phyloP scores from a whole-genome alignment of 2,797 vertebrate genomes.

The Epinephelus malabaricus region DNA sequence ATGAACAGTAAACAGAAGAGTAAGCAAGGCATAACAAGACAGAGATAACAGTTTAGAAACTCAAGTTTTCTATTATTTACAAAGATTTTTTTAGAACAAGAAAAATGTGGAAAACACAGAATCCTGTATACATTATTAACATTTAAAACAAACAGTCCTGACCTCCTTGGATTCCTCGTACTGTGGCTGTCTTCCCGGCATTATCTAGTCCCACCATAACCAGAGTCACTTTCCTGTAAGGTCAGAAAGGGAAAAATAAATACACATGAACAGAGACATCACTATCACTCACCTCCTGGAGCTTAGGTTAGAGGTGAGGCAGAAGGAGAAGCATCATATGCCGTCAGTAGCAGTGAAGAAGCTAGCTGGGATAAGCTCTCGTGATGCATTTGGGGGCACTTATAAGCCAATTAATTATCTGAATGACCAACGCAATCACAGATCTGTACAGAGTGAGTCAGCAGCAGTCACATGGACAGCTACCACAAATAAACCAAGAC shows the following conservation, averaged over 20 bases:
- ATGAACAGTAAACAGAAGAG: constrained; percentile 7
- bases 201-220: constrained; percentile 91
- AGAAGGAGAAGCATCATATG: not conserved
- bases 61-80: constrained; percentile 8
- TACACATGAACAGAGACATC: not conserved
- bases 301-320: too few species aligned
- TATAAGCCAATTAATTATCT: constrained; percentile 60
- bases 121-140: not conserved
- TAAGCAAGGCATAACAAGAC: constrained; percentile 1
- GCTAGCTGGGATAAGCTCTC: constrained; percentile 40
- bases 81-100: not conserved
- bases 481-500: constrained; percentile 5
- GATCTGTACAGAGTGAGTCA: constrained; percentile 50
- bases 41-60: not conserved
- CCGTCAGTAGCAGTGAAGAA: not conserved
- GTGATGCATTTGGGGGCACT: constrained; percentile 44
- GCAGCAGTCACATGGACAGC: constrained; percentile 1
- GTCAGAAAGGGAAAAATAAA: constrained; percentile 13
- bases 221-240: constrained; percentile 89
- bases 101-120: not conserved
- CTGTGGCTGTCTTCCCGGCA: constrained; percentile 89
- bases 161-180: constrained; percentile 90
- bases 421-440: constrained; percentile 42
- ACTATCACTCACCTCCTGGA: not conserved
- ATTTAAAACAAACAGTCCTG: constrained; percentile 6